phyloP scores from a whole-genome alignment of 2,113 vertebrate species.

The Toxotes jaculatrix region DNA sequence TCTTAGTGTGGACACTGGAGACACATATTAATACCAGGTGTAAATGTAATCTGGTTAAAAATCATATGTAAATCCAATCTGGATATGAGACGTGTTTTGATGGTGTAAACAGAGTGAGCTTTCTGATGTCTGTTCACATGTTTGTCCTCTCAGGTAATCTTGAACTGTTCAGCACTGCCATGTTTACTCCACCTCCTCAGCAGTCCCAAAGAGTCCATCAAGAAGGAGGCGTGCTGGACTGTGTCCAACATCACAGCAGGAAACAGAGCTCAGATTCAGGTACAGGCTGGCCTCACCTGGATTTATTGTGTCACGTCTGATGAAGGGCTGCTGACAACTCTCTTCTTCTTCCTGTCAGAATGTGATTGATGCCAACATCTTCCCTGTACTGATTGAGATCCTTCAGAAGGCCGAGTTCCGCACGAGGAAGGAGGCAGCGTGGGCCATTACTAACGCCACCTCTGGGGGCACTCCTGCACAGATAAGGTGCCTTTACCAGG shows the following conservation, averaged over 20 bases:
- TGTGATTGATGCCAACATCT: slow-evolving; percentile 94
- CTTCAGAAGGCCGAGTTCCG: slow-evolving; percentile 96
- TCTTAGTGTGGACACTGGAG: no score
- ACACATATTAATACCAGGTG: no score
- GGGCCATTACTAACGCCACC: slow-evolving; percentile 98
- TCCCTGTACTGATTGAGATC: slow-evolving; percentile 93
- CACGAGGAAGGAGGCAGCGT: slow-evolving; percentile 97
- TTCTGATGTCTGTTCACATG: neutral
- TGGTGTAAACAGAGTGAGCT: no score
- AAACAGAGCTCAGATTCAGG: slow-evolving; percentile 92
- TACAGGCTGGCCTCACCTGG: neutral
- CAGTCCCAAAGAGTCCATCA: slow-evolving; percentile 93
- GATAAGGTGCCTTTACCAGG: slow-evolving; percentile 64
- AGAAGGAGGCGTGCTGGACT: slow-evolving; percentile 95
- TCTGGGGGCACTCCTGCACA: slow-evolving; percentile 92
- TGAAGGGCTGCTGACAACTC: neutral
- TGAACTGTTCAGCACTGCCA: slow-evolving; percentile 93
- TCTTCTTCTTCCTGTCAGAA: slow-evolving; percentile 76
- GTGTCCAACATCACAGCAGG: slow-evolving; percentile 95
- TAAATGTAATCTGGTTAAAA: no score
- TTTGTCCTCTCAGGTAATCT: slow-evolving; percentile 86
- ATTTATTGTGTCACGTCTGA: neutral
- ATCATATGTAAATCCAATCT: no score
- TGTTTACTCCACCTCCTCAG: slow-evolving; percentile 93
- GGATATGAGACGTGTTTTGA: no score